A percentile compares a stretch with the other conserved stretches of the same genome.
Conservation (phyloP, 2,888 invertebrate genomes). For the Artemia sinica region DNA sequence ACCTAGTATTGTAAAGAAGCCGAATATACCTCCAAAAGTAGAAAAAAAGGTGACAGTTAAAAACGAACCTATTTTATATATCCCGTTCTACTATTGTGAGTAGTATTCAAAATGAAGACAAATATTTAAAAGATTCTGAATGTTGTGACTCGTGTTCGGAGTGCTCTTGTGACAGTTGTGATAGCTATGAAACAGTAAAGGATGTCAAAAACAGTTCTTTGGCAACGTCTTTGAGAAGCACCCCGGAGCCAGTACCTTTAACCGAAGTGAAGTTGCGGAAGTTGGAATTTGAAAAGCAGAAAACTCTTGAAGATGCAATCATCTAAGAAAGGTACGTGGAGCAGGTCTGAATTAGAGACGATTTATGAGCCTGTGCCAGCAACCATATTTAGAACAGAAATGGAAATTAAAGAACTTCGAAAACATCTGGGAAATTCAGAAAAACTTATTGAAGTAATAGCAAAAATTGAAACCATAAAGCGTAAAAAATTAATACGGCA, state of each 20-base stretch:
- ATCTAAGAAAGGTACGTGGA: conserved; percentile 12
- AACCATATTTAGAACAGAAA: conserved; percentile 3
- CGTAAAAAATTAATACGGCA: conserved; percentile 21
- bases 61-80: conserved; percentile 24
- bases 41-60: not conserved
- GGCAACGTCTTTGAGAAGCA: not conserved
- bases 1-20: not conserved
- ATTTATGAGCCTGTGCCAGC: conserved; percentile 21
- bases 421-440: conserved; percentile 24
- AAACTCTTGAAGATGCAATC: conserved; percentile 20
- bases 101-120: conserved; percentile 14
- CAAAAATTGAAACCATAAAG: conserved; percentile 11
- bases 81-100: conserved; percentile 25
- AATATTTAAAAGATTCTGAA: not conserved
- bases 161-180: conserved; percentile 21
- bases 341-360: not conserved
- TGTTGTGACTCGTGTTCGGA: conserved; percentile 19
- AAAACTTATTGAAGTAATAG: conserved; percentile 25
- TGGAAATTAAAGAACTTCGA: conserved; percentile 24
- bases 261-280: conserved; percentile 19
- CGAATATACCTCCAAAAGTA: not conserved
- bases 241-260: conserved; percentile 22
- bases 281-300: conserved; percentile 20
- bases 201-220: not conserved
- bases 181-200: conserved; percentile 14